phyloP scores from a whole-genome alignment of 1,140 invertebrate species.

The Dendroctonus ponderosae region DNA sequence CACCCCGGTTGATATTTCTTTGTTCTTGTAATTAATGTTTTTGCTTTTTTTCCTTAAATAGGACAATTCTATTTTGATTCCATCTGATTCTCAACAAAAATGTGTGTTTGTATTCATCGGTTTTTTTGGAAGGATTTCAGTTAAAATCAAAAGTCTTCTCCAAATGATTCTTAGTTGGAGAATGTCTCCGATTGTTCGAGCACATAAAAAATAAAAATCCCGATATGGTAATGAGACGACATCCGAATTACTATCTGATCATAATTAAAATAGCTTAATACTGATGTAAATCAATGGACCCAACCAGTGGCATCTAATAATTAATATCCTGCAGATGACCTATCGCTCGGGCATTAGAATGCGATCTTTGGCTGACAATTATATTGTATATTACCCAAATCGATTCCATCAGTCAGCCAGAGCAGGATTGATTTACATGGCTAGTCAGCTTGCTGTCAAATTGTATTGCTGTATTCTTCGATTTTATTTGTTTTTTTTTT shows the following conservation, averaged over 20 bases:
- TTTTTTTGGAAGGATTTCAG: too few species aligned
- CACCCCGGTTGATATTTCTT: slow-evolving; percentile 7
- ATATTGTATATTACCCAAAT: slow-evolving; percentile 23
- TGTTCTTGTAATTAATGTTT: slow-evolving; percentile 12
- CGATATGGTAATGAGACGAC: slow-evolving; percentile 26
- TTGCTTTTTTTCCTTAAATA: background rate
- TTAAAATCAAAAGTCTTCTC: too few species aligned
- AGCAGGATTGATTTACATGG: slow-evolving; percentile 22
- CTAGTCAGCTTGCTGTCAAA: slow-evolving; percentile 20
- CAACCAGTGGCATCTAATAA: slow-evolving; percentile 29
- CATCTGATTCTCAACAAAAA: too few species aligned
- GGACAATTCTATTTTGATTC: too few species aligned
- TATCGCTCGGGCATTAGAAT: slow-evolving; percentile 26
- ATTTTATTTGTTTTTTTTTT: slow-evolving; percentile 19
- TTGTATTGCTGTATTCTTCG: slow-evolving; percentile 24
- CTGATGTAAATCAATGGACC: slow-evolving; percentile 29
- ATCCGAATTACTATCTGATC: slow-evolving; percentile 24
- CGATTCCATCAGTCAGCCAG: slow-evolving; percentile 20
- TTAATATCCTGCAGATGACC: slow-evolving; percentile 33
- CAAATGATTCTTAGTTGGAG: too few species aligned
- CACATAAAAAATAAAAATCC: background rate
- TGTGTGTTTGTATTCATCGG: too few species aligned
- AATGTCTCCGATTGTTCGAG: too few species aligned
- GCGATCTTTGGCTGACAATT: slow-evolving; percentile 31
- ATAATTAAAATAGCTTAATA: slow-evolving; percentile 33